Base-by-base conservation (phyloP, 2,888 invertebrate genomes). In the Neoaliturus tenellus region DNA sequence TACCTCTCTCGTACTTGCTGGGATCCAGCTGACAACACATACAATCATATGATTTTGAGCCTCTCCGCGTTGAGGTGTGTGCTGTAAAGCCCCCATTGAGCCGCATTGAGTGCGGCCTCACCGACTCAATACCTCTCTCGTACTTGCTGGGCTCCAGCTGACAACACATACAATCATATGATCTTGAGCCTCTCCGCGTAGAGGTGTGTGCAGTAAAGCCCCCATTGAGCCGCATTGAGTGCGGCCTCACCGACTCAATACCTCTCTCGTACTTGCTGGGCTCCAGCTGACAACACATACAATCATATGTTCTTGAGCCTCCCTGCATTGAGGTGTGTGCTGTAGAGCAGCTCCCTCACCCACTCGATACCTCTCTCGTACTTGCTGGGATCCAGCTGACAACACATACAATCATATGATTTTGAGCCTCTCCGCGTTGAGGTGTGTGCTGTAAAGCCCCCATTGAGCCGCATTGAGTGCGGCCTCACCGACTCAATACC, bases 81-180 rank as follows among this genome's bases (percentile, higher is more conserved):
- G 8, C 93, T 90, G 88, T 94, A 95, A 39, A 98, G 89, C 35
- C n/a, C n/a, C n/a, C n/a, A n/a, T n/a, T n/a, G n/a, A n/a, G n/a
- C n/a, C n/a, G n/a, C n/a, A n/a, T n/a, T n/a, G n/a, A n/a, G n/a
- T 98, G 91, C 88, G 97, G 96, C 86, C 93, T 92, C 80, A 97
- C 90, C 94, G 96, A 97, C 80, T 93, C 92, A 14, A 98, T 93
- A 0, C 96, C 95, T 85, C 92, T 92, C 20, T 92, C 92, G 89
- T 96, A 97, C 89, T 97, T 96, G 80, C 93, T 91, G 0, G 94
- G 93, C 90, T 97, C 97, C 51, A 96, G 93, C 95, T 96, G 90
- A n/a, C n/a, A n/a, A n/a, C n/a, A n/a, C n/a, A n/a, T n/a, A n/a
- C n/a, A n/a, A n/a, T n/a, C n/a, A n/a, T n/a, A 96, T 94, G 33